These are phyloP conservation scores for Noctuana brunneofusca DNA, from an alignment of 2,888 invertebrate genomes.

Conservation along the genomic window DNA sequence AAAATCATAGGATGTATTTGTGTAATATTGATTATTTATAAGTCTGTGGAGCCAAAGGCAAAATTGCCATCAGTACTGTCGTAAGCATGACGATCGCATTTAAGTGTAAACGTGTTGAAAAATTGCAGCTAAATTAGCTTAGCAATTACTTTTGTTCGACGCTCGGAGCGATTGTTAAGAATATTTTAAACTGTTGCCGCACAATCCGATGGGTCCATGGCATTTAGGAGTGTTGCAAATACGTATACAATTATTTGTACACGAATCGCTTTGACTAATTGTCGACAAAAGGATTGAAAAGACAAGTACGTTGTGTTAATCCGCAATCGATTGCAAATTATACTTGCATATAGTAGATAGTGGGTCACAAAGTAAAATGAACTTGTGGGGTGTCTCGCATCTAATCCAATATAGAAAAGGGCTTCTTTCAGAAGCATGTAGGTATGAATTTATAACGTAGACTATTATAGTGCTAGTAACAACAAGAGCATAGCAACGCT, in stretches of 20 bases:
- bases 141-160: conserved; percentile 44
- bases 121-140: conserved; percentile 43
- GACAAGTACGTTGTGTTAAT: conserved; percentile 11
- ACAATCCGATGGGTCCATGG: conserved; percentile 38
- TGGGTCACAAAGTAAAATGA: conserved; percentile 33
- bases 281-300: conserved; percentile 19
- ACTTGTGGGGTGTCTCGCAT: conserved; percentile 52
- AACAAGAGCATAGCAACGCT: not conserved
- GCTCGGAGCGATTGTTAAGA: conserved; percentile 40
- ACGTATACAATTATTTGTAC: conserved; percentile 42
- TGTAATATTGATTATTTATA: conserved; percentile 26
- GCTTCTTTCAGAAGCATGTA: conserved; percentile 52
- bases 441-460: conserved; percentile 38
- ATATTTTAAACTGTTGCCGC: conserved; percentile 39
- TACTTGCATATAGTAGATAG: conserved; percentile 1
- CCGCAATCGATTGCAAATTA: conserved; percentile 27
- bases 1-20: conserved; percentile 34
- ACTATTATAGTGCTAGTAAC: conserved; percentile 11
- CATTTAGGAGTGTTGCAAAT: conserved; percentile 44
- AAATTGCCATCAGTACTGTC: conserved; percentile 34
- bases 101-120: conserved; percentile 39
- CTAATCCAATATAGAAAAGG: conserved; percentile 60
- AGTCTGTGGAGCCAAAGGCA: conserved; percentile 20
- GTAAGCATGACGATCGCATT: conserved; percentile 33
- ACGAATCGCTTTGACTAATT: conserved; percentile 42